phyloP scores from a whole-genome alignment of 1,140 invertebrate species.

The Whitmania pigra region DNA sequence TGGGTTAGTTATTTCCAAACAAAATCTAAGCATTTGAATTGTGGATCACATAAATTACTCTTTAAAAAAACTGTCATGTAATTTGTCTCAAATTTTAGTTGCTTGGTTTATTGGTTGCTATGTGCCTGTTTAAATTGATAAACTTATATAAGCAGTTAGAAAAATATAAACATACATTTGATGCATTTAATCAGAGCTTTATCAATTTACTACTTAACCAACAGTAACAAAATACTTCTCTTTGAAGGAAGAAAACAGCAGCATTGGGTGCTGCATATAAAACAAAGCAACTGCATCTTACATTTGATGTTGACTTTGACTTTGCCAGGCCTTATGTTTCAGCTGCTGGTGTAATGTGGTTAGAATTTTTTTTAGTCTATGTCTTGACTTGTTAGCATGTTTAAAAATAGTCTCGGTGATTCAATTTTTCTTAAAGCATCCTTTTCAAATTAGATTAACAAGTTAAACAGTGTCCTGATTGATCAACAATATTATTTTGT shows the following conservation, averaged over 20 bases:
- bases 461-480: too few species aligned
- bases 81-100: neutral
- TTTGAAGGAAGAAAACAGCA: slow-evolving; percentile 1
- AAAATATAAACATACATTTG: neutral
- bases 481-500: too few species aligned
- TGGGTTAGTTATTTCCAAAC: neutral
- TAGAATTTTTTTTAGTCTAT: too few species aligned
- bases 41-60: neutral
- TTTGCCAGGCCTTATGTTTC: neutral
- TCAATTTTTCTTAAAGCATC: too few species aligned
- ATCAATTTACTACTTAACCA: neutral
- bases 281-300: neutral
- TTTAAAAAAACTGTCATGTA: neutral
- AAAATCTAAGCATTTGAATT: neutral
- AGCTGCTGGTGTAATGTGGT: too few species aligned
- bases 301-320: neutral
- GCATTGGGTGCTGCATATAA: neutral
- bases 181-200: too few species aligned
- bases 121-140: neutral
- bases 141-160: neutral
- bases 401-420: too few species aligned
- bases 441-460: too few species aligned
- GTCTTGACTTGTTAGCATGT: too few species aligned
- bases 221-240: neutral
- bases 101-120: too few species aligned